phyloP scores from a whole-genome alignment of 2,797 vertebrate genomes.

The Xiphorhynchus erythropygius region DNA sequence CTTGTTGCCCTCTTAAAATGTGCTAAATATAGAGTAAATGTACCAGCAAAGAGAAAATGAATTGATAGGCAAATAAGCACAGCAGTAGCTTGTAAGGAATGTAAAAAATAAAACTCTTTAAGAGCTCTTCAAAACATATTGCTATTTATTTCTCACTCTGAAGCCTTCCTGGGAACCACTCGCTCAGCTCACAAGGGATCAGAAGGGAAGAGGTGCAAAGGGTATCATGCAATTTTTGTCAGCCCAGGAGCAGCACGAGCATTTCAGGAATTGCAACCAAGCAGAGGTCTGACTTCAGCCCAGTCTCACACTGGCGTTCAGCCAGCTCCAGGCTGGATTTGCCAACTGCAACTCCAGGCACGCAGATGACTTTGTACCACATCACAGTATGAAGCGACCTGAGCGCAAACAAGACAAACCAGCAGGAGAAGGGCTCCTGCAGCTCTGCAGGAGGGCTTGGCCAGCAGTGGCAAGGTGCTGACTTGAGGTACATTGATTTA shows the following conservation, averaged over 20 bases:
- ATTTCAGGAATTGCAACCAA: neutral
- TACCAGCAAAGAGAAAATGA: slow-evolving; percentile 65
- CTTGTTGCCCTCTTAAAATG: slow-evolving; percentile 64
- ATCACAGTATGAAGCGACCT: neutral
- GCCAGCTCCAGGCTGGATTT: neutral
- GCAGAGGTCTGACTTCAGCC: neutral
- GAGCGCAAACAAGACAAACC: neutral
- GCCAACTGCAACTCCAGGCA: neutral
- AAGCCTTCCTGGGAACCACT: slow-evolving; percentile 19
- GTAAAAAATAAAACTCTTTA: slow-evolving; percentile 44
- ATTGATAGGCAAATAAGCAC: slow-evolving; percentile 74
- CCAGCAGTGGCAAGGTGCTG: neutral
- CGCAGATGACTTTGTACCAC: neutral
- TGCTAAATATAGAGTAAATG: slow-evolving; percentile 72
- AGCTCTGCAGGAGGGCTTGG: neutral
- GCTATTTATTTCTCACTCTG: slow-evolving; percentile 13
- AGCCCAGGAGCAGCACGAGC: neutral
- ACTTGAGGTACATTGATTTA: neutral
- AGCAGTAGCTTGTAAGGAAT: slow-evolving; percentile 58
- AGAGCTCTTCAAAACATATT: slow-evolving; percentile 52
- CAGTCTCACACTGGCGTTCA: neutral
- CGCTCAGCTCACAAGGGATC: neutral
- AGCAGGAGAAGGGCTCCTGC: neutral
- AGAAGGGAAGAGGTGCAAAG: neutral
- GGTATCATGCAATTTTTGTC: neutral